Evolutionary conservation across 2,888 invertebrate genomes (phyloP), one percentile per base, ranked within the genome.

Genomic region (Phortica okadai): DNA sequence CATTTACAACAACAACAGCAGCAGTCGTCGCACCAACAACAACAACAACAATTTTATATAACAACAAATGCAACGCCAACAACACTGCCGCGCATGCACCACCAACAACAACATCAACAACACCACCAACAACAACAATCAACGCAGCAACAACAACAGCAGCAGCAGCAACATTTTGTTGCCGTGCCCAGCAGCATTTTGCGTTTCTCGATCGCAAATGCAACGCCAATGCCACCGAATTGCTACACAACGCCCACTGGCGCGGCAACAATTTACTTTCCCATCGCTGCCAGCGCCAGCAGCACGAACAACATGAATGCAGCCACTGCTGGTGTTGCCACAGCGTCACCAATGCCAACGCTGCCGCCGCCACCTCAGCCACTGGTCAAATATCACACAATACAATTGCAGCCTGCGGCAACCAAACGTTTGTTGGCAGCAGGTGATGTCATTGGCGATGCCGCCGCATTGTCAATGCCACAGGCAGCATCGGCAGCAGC

Each of bases 351-450:
- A 77, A 78, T 82, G 77, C 77, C 83, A 80, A 74, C 56, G n/a
- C 75, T 54, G 76, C 79, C 2, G 66, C 81, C 58, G 74, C 81
- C 70, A 77, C 66, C 78, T 78, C 91, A 91, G 82, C 89, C 91
- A 74, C 76, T 89, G 82, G 89, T 91, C 79, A 92, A 91, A 86
- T 91, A 92, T 85, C 92, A 91, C 76, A 91, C 91, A 78, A 89
- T 91, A 86, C 91, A 91, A 84, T 87, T 91, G 84, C 90, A 90
- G 76, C 90, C 82, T 54, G 81, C 88, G 77, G 81, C 81, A 77
- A 85, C 80, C 78, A 88, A 83, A 62, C 82, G 86, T 14, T 74
- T 82, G 76, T 72, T 82, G n/a, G 45, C 7, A n/a, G n/a, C 25
- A 14, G 64, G 21, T 14, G 11, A 64, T 42, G 54, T 25, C 33